Evolutionary conservation across 1,140 invertebrate genomes (phyloP), one percentile per base, ranked within the genome.

Genomic region (Bombyx mori): DNA sequence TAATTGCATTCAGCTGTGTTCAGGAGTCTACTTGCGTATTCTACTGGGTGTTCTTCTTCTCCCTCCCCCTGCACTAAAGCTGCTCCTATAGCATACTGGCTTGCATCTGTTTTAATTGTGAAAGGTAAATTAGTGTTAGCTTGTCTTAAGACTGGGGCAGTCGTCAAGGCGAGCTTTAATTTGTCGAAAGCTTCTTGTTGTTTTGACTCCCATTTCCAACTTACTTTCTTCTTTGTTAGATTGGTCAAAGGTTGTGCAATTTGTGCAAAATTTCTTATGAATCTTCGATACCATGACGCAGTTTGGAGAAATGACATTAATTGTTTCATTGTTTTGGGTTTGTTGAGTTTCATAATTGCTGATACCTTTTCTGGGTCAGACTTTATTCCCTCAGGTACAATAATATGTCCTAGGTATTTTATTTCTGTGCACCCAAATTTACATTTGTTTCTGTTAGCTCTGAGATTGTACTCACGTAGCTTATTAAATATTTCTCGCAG

Each of bases 261-360:
- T 26, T 51, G 52, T 12, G 67, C 54, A 58, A 70, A 63, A 35
- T 60, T 51, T 8, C 52, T 46, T 8, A 74, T 46, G 56, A 77
- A 79, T 50, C 69, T 22, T 22, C 71, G 56, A 47, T 84, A 80
- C 78, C 75, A 82, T 0, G 69, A 73, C 1, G 76, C 63, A 60
- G 88, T 77, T 5, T 86, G 85, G 0, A 88, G 52, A 57, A 89
- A 89, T 2, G 71, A 44, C 10, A 77, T 42, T 1, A 89, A 44
- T 58, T 88, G 72, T 57, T 75, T 82, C 3, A 18, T 43, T 76
- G 58, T 54, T n/a, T 54, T 54, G 8, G 52, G 49, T n/a, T 22
- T 57, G 44, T 42, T 42, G 43, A 43, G 52, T 7, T 51, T 57
- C 35, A 43, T 44, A 26, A 57, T 57, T 44, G 42, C 42, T 3